Evolutionary conservation across 2,113 vertebrate genomes (phyloP).

Genomic region (Oxyura jamaicensis): DNA sequence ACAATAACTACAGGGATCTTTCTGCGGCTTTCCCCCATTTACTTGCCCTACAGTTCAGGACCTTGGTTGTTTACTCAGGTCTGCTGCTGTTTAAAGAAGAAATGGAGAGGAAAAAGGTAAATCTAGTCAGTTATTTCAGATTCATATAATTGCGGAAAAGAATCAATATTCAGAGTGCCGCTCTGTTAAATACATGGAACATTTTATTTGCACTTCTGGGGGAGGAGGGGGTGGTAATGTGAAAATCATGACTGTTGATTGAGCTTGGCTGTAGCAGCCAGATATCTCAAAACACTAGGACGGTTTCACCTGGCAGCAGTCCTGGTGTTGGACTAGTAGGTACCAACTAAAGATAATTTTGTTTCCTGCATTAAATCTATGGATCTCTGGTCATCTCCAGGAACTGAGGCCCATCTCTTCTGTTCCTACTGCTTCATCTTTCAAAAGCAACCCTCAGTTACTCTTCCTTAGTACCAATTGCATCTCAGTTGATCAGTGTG

Average conservation of each 20-base stretch:
- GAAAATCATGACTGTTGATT: background rate
- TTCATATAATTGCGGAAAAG: background rate
- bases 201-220: background rate
- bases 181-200: background rate
- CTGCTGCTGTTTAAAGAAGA: background rate
- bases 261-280: background rate
- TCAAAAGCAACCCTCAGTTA: slow-evolving; percentile 44
- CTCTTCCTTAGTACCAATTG: slow-evolving; percentile 42
- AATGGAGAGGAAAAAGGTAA: background rate
- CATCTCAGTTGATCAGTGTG: slow-evolving; percentile 44
- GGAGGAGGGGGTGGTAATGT: background rate
- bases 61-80: background rate
- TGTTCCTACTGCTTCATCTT: slow-evolving; percentile 45
- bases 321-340: background rate
- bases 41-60: background rate
- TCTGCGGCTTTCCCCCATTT: background rate
- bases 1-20: background rate
- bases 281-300: background rate
- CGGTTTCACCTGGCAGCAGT: background rate
- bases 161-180: background rate
- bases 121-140: background rate
- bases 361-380: slow-evolving; percentile 18
- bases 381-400: slow-evolving; percentile 34
- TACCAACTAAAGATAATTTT: background rate
- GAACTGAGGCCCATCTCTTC: slow-evolving; percentile 32